Evolutionary conservation across 2,113 vertebrate genomes (phyloP).

Genomic region (Anguilla rostrata): DNA sequence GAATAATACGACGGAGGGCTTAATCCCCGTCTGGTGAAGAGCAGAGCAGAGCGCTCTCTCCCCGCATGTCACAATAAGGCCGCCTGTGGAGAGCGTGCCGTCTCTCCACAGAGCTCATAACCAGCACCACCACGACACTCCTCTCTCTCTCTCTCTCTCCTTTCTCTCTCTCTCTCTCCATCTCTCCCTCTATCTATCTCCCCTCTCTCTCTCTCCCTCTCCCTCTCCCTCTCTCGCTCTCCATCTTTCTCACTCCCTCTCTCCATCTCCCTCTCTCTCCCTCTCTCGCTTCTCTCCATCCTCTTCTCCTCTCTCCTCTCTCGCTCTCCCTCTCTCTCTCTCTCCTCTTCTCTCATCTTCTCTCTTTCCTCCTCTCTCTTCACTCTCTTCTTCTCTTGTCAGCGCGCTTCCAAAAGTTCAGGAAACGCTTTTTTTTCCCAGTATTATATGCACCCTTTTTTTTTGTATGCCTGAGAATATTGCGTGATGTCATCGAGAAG

Average conservation of each 20-base stretch:
- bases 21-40: conserved; percentile 32
- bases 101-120: background rate
- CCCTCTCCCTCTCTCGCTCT: too few species aligned
- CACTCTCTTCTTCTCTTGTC: too few species aligned
- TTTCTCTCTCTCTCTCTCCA: conserved; percentile 12
- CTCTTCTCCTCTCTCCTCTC: too few species aligned
- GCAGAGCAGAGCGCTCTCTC: conserved; percentile 17
- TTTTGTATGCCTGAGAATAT: background rate
- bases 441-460: background rate
- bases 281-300: too few species aligned
- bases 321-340: too few species aligned
- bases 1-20: conserved; percentile 40
- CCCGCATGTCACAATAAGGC: conserved; percentile 34
- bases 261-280: too few species aligned
- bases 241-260: background rate
- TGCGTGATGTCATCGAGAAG: background rate
- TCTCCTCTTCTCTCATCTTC: too few species aligned
- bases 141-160: too few species aligned
- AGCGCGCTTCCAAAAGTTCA: background rate
- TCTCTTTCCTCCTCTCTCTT: too few species aligned
- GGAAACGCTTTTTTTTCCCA: background rate
- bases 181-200: background rate
- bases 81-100: background rate
- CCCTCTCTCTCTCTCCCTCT: too few species aligned
- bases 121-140: background rate